Evolutionary conservation across 2,797 vertebrate genomes (phyloP).

Genomic region (Heliangelus exortis): DNA sequence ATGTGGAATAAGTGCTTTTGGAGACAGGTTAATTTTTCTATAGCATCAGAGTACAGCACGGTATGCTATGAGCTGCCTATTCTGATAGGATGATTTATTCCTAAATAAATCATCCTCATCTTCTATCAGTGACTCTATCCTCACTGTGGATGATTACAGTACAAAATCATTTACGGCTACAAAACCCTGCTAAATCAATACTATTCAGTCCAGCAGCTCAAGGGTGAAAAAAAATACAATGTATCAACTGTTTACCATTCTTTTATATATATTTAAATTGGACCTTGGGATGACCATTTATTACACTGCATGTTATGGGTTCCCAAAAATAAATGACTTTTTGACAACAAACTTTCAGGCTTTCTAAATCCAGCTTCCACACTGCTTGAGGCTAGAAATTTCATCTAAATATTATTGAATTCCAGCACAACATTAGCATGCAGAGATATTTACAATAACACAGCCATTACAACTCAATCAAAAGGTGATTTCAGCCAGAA

Average conservation of each 20-base stretch:
- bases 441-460: conserved; percentile 90
- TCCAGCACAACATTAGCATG: conserved; percentile 84
- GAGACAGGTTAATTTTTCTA: neutral
- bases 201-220: conserved; percentile 28
- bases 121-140: neutral
- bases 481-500: conserved; percentile 89
- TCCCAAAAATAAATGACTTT: conserved; percentile 81
- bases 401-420: conserved; percentile 90
- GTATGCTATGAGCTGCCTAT: neutral
- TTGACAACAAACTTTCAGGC: conserved; percentile 80
- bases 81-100: conserved; percentile 46
- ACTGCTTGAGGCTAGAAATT: conserved; percentile 81
- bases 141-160: conserved; percentile 28
- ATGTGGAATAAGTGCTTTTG: neutral
- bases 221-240: conserved; percentile 23
- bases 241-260: conserved; percentile 23
- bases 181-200: conserved; percentile 23
- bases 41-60: neutral
- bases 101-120: too few relatives aligned
- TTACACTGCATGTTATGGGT: conserved; percentile 67
- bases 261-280: conserved; percentile 73
- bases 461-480: conserved; percentile 89
- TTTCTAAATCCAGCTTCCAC: conserved; percentile 79
- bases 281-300: conserved; percentile 75
- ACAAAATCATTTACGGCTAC: conserved; percentile 44